Base-by-base conservation (phyloP, 2,888 invertebrate genomes). In the Oithona nana region DNA sequence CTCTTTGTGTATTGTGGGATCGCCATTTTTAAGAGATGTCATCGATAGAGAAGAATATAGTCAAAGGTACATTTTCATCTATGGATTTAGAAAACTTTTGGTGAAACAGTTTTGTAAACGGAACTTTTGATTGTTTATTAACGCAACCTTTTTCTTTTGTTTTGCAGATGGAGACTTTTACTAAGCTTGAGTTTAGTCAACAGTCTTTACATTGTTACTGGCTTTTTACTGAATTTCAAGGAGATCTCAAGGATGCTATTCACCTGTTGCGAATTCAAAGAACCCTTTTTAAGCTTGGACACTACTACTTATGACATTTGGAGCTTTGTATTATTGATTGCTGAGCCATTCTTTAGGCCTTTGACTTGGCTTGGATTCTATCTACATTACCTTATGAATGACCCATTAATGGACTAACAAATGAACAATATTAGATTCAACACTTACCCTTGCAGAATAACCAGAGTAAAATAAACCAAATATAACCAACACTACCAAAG, bases 1-100 rank as follows among this genome's bases (percentile, higher is more conserved):
- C 57, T 57, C 57, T 11, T 29, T 57, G 2, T 57, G 57, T 4
- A 57, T 57, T 28, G 28, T 26, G 26, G 57, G 57, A 28, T 57
- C 57, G 11, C 57, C 57, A 13, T 57, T 57, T 20, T 57, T 57
- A 28, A 57, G 28, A 20, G 57, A 57, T 24, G 28, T 57, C 54
- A 28, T 28, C 16, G 57, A 57, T 28, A 28, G 22, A 20, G 57
- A 57, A 28, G 57, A 57, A 30, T 57, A 57, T 28, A 57, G 29
- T 24, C 57, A 57, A 57, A 57, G 57, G 57, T 57, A 57, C 16
- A n/a, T 52, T 20, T 11, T 20, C 6, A 52, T 52, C n/a, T 11
- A 52, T 52, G 52, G 8, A 48, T 48, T 48, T 48, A 20, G 8
- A 52, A 20, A 20, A 52, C 24, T 8, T 52, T 28, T 24, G 1